Percentiles rank a stretch among this genome's conserved stretches.
These are phyloP conservation scores for Pollachius pollachius DNA, from an alignment of 2,113 vertebrate genomes.

Conservation along the genomic window DNA sequence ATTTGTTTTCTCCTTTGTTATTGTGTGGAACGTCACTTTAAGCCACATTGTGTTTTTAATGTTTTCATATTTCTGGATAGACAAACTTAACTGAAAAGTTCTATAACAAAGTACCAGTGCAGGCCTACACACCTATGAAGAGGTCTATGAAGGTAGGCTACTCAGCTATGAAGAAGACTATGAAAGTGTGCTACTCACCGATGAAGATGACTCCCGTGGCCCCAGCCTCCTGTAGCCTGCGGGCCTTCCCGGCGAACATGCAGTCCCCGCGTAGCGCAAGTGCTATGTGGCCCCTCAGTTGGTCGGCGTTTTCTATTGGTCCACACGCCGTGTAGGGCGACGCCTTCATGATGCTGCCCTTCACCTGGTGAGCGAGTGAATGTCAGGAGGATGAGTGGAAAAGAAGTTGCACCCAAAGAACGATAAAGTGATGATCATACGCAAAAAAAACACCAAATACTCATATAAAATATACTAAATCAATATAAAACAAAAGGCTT, in stretches of 20 bases:
- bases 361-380: constrained; percentile 57
- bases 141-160: too few species aligned
- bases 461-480: not conserved
- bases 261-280: constrained; percentile 76
- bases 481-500: not conserved
- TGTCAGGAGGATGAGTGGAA: not conserved
- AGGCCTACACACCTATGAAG: too few species aligned
- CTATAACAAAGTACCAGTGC: too few species aligned
- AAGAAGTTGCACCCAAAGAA: not conserved
- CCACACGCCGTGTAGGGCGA: constrained; percentile 75
- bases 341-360: constrained; percentile 69
- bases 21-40: too few species aligned
- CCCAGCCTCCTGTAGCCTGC: constrained; percentile 72
- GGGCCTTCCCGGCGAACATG: constrained; percentile 80
- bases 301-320: constrained; percentile 59
- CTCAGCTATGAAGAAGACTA: too few species aligned
- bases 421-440: not conserved
- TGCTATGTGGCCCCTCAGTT: constrained; percentile 66
- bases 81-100: too few species aligned
- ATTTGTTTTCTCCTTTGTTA: too few species aligned
- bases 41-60: too few species aligned
- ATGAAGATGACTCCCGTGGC: constrained; percentile 77
- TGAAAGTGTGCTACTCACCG: not conserved
- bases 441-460: not conserved
- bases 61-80: too few species aligned